These are phyloP conservation scores for Molossus molossus DNA, from an alignment of 2,797 vertebrate species.

Conservation along the genomic window DNA sequence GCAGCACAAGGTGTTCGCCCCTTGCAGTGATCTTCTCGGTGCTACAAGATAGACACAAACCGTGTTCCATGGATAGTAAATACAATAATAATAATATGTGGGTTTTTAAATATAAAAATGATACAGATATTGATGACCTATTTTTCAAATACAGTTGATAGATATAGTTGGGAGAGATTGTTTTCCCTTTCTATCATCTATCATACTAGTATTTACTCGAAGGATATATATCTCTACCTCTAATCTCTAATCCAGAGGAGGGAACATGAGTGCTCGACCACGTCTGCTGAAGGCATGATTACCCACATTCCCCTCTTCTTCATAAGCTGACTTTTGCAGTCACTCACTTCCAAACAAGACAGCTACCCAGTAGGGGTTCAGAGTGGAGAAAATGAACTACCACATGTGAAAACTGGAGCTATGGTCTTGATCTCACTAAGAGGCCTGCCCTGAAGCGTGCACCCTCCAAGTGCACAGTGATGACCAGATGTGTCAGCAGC, in stretches of 20 bases:
- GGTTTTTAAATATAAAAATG: slow-evolving; percentile 13
- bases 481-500: background rate
- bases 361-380: background rate
- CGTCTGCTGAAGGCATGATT: background rate
- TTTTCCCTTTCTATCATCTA: background rate
- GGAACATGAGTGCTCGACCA: background rate
- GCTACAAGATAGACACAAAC: background rate
- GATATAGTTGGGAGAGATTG: background rate
- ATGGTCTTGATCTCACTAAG: slow-evolving; percentile 45
- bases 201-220: background rate
- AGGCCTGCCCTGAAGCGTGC: rapidly evolving
- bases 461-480: too few relatives aligned
- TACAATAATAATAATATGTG: background rate
- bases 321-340: background rate
- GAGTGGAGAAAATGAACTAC: background rate
- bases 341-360: background rate
- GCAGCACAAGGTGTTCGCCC: background rate
- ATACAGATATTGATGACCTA: background rate
- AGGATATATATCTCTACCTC: background rate
- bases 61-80: slow-evolving; percentile 1
- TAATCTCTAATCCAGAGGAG: background rate
- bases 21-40: background rate
- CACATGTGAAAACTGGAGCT: slow-evolving; percentile 62
- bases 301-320: background rate
- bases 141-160: slow-evolving; percentile 17